Percentiles rank a stretch among this genome's conserved stretches.
Evolutionary conservation across 2,888 invertebrate species (phyloP).

Genomic region (Cephus pulcher): DNA sequence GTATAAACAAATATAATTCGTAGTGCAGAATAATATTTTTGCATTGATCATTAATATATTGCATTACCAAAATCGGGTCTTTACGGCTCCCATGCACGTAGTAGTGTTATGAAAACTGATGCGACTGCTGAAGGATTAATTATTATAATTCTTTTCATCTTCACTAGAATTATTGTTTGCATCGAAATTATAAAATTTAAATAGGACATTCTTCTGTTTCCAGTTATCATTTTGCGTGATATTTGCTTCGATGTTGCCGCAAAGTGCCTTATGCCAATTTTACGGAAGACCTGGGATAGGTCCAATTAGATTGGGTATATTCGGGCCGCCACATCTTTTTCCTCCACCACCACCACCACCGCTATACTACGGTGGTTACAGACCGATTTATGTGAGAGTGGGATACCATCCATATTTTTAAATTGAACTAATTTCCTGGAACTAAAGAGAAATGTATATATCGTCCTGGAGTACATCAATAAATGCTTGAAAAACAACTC

Average conservation of each 20-base stretch:
- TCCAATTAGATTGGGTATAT: neutral
- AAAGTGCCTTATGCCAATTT: neutral
- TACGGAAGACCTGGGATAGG: neutral
- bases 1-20: too few relatives aligned
- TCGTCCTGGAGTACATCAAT: neutral
- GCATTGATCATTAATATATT: too few relatives aligned
- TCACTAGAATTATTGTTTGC: neutral
- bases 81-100: too few relatives aligned
- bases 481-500: neutral
- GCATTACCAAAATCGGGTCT: too few relatives aligned
- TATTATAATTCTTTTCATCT: neutral
- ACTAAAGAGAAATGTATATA: neutral
- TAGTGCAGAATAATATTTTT: too few relatives aligned
- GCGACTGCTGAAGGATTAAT: neutral
- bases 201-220: neutral
- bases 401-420: neutral
- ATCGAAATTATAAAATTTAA: neutral
- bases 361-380: neutral
- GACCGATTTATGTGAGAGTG: neutral
- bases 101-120: too few relatives aligned
- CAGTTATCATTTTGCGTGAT: neutral
- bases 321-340: neutral
- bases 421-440: neutral
- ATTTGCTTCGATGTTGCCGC: neutral
- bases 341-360: neutral